These are phyloP conservation scores for Cephus runcator DNA, from an alignment of 2,888 invertebrate species.

Conservation along the genomic window DNA sequence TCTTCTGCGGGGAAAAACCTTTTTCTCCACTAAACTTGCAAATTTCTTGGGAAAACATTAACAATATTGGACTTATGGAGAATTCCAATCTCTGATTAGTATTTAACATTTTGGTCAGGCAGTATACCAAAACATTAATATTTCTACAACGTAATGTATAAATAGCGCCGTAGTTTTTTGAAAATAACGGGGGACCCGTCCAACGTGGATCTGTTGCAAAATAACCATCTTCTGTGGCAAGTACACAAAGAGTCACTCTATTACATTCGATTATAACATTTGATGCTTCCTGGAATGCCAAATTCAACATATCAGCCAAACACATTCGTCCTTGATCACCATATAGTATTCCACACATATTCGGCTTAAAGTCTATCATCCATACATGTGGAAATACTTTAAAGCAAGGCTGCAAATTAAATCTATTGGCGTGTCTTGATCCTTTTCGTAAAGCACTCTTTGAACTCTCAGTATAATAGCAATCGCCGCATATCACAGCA, in stretches of 20 bases:
- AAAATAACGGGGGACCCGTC: constrained; percentile 57
- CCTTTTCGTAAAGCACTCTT: constrained; percentile 31
- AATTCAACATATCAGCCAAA: constrained; percentile 36
- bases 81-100: constrained; percentile 51
- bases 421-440: constrained; percentile 40
- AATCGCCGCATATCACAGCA: constrained; percentile 55
- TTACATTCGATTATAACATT: constrained; percentile 53
- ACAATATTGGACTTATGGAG: constrained; percentile 44
- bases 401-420: constrained; percentile 45
- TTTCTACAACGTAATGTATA: constrained; percentile 56
- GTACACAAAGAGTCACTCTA: constrained; percentile 41
- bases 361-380: constrained; percentile 45
- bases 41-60: constrained; percentile 33
- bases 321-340: constrained; percentile 34
- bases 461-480: constrained; percentile 52
- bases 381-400: constrained; percentile 53
- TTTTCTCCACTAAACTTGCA: constrained; percentile 28
- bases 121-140: constrained; percentile 49
- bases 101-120: constrained; percentile 54
- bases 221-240: constrained; percentile 45
- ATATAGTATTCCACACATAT: constrained; percentile 51
- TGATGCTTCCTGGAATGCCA: constrained; percentile 35
- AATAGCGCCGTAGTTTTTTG: constrained; percentile 47
- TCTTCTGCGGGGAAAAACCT: constrained; percentile 16
- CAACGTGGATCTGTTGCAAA: constrained; percentile 55